These are phyloP conservation scores for Pluvianellus socialis DNA, from an alignment of 2,113 vertebrate genomes.

Conservation along the genomic window DNA sequence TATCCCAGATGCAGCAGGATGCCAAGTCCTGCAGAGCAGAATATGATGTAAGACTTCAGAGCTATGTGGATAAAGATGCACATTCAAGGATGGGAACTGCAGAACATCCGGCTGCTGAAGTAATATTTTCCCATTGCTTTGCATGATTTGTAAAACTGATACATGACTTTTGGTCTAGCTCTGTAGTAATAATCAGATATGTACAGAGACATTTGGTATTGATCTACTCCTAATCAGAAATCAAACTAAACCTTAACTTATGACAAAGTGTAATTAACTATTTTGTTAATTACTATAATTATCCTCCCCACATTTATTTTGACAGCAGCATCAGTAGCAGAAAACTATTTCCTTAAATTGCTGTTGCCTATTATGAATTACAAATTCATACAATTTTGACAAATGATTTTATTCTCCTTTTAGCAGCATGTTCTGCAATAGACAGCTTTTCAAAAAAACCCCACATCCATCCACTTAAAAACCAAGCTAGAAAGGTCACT, in stretches of 20 bases:
- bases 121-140: neutral
- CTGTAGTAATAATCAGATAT: conserved; percentile 26
- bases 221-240: conserved; percentile 72
- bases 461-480: conserved; percentile 55
- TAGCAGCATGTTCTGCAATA: conserved; percentile 63
- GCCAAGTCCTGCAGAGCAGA: neutral
- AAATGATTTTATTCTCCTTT: conserved; percentile 69
- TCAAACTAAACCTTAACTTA: conserved; percentile 67
- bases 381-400: conserved; percentile 74
- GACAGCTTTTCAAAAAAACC: conserved; percentile 60
- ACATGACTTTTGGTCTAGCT: neutral
- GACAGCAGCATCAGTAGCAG: conserved; percentile 64
- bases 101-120: neutral
- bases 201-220: conserved; percentile 63
- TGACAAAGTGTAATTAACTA: conserved; percentile 74
- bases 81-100: neutral
- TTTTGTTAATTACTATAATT: conserved; percentile 79
- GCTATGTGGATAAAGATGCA: neutral
- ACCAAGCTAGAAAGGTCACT: conserved; percentile 40
- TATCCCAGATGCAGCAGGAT: neutral
- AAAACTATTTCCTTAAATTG: conserved; percentile 73
- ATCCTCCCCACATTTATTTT: conserved; percentile 73
- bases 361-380: conserved; percentile 74
- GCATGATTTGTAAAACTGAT: conserved; percentile 7
- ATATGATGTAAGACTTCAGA: neutral